phyloP scores from a whole-genome alignment of 2,797 vertebrate genomes.

The Petrocephalus schoutedeni region DNA sequence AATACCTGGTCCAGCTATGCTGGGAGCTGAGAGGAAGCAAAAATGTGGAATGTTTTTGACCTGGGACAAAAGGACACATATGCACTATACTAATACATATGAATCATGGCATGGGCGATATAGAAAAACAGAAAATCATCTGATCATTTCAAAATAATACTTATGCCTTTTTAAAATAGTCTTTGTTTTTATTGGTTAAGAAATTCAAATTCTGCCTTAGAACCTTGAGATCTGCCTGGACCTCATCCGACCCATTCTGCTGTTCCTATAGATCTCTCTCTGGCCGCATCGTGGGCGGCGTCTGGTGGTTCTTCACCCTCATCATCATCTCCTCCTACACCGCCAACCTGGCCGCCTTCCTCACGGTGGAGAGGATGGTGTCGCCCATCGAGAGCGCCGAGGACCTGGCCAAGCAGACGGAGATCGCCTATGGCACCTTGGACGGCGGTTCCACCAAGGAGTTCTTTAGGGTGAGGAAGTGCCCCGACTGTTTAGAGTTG shows the following conservation, averaged over 20 bases:
- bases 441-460: conserved; percentile 95
- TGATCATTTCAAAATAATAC: background rate
- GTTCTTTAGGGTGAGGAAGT: conserved; percentile 82
- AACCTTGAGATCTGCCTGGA: background rate
- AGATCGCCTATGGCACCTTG: conserved; percentile 91
- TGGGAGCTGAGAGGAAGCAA: too few relatives aligned
- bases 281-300: conserved; percentile 86
- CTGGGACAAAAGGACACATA: background rate
- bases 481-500: background rate
- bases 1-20: too few relatives aligned
- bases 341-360: conserved; percentile 95
- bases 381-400: conserved; percentile 94
- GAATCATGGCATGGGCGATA: background rate
- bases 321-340: conserved; percentile 99
- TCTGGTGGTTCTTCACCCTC: conserved; percentile 99
- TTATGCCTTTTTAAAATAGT: background rate
- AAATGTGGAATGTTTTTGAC: background rate
- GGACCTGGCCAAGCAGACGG: conserved; percentile 93
- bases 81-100: too few relatives aligned
- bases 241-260: background rate
- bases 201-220: background rate
- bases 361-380: conserved; percentile 96
- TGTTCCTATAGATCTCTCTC: conserved; percentile 60
- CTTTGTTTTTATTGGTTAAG: background rate
- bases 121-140: background rate